Conservation (phyloP, 2,888 invertebrate genomes). For the Drosophila melanocephala region DNA sequence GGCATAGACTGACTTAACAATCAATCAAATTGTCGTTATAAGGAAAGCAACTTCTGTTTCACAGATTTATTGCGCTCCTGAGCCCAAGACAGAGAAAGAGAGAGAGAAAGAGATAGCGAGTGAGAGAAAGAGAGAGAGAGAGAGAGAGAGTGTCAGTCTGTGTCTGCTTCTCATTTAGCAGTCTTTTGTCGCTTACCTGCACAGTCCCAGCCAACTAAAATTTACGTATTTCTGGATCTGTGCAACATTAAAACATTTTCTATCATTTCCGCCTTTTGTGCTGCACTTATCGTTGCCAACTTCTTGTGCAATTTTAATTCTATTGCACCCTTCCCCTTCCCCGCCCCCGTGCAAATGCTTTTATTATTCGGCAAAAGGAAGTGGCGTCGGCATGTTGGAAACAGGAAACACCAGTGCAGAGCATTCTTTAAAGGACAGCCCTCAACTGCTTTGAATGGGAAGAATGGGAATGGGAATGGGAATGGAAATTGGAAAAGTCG, state of each 20-base stretch:
- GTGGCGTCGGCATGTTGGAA: conserved; percentile 67
- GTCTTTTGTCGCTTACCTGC: conserved; percentile 7
- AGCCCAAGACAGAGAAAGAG: neutral
- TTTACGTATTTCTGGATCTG: neutral
- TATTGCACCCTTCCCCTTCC: conserved; percentile 37
- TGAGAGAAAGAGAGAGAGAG: too few species aligned
- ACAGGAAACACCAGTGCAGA: conserved; percentile 67
- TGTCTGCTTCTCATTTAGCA: conserved; percentile 5
- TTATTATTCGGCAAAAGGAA: conserved; percentile 59
- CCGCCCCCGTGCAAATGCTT: conserved; percentile 26
- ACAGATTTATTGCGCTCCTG: conserved; percentile 32
- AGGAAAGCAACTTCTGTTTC: conserved; percentile 25
- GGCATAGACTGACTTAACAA: conserved; percentile 57
- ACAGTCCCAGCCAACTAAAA: neutral
- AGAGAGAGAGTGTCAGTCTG: neutral
- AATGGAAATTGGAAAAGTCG: conserved; percentile 61
- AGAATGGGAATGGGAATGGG: conserved; percentile 42
- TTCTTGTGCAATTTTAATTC: conserved; percentile 75
- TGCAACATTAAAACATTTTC: conserved; percentile 79
- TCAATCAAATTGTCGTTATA: conserved; percentile 69
- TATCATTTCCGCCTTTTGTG: conserved; percentile 73
- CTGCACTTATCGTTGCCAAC: conserved; percentile 50
- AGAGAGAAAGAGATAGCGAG: too few species aligned
- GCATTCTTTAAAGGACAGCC: conserved; percentile 13
- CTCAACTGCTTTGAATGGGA: conserved; percentile 52